phyloP scores from a whole-genome alignment of 2,113 vertebrate species.

The Gadus chalcogrammus region DNA sequence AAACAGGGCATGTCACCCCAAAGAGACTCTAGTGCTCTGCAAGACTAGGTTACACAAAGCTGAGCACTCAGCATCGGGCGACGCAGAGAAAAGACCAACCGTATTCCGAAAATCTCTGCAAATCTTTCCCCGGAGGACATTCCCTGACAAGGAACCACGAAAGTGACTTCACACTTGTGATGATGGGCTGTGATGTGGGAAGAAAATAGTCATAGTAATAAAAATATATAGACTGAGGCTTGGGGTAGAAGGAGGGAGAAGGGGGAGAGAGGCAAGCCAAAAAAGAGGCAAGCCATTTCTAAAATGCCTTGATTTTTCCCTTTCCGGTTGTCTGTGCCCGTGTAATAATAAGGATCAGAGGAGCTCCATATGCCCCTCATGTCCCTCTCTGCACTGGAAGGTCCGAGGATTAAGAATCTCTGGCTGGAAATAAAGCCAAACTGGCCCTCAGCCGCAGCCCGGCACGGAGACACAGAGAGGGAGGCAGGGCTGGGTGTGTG shows the following conservation, averaged over 20 bases:
- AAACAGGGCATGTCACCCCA: too few species aligned
- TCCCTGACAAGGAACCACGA: conserved; percentile 20
- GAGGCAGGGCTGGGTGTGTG: too few species aligned
- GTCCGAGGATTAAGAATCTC: conserved; percentile 63
- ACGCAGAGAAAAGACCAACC: too few species aligned
- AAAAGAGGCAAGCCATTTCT: conserved; percentile 43
- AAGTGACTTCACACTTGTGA: conserved; percentile 22
- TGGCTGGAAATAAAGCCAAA: conserved; percentile 62
- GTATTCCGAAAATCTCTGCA: conserved; percentile 11
- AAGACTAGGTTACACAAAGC: too few species aligned
- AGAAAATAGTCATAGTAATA: conserved; percentile 45
- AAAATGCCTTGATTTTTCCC: conserved; percentile 56
- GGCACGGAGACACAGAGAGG: conserved; percentile 25
- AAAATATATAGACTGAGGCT: too few species aligned
- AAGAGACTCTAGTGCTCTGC: too few species aligned
- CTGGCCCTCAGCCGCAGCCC: conserved; percentile 52
- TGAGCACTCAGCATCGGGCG: too few species aligned
- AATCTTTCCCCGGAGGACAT: conserved; percentile 19
- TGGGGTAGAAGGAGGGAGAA: not conserved
- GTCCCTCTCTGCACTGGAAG: conserved; percentile 63
- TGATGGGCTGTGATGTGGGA: conserved; percentile 36
- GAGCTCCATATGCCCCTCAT: conserved; percentile 49
- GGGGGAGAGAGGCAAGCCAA: conserved; percentile 39
- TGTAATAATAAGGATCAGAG: conserved; percentile 64
- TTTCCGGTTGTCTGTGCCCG: conserved; percentile 39